phyloP scores from a whole-genome alignment of 2,888 invertebrate species.

The Clanis bilineata region DNA sequence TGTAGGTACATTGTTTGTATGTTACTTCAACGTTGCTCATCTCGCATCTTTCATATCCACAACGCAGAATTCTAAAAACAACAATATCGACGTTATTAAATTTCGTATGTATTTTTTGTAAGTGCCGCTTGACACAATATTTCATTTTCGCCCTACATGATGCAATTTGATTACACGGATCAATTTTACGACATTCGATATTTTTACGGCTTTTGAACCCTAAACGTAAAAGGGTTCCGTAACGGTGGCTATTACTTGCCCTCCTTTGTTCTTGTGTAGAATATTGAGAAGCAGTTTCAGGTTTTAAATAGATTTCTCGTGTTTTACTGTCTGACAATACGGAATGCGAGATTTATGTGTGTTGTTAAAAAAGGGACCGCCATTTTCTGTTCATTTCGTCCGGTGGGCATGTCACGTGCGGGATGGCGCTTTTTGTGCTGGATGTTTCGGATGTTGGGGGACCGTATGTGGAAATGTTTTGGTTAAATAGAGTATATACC shows the following conservation, averaged over 20 bases:
- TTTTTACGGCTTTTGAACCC: conserved; percentile 71
- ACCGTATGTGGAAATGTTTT: background rate
- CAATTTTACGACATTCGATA: conserved; percentile 72
- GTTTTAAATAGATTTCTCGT: conserved; percentile 42
- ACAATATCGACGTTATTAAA: conserved; percentile 38
- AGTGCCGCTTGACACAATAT: conserved; percentile 51
- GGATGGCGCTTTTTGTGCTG: background rate
- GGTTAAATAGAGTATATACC: background rate
- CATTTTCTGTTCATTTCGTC: conserved; percentile 15
- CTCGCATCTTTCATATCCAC: background rate
- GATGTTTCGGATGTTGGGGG: background rate
- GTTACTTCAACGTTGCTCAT: too few relatives aligned
- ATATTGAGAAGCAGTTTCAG: conserved; percentile 45
- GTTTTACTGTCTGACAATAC: conserved; percentile 34
- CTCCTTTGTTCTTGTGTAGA: conserved; percentile 50
- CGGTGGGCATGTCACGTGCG: conserved; percentile 2
- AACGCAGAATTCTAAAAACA: conserved; percentile 27
- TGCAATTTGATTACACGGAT: conserved; percentile 71
- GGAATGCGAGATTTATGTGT: conserved; percentile 17
- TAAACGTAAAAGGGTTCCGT: conserved; percentile 69
- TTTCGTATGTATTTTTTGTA: conserved; percentile 44
- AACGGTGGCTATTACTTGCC: conserved; percentile 46
- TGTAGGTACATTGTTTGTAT: too few relatives aligned
- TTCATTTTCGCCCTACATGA: conserved; percentile 66
- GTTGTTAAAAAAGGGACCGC: conserved; percentile 1